Base-by-base conservation (phyloP, 2,888 invertebrate species). In the Rapana venosa region DNA sequence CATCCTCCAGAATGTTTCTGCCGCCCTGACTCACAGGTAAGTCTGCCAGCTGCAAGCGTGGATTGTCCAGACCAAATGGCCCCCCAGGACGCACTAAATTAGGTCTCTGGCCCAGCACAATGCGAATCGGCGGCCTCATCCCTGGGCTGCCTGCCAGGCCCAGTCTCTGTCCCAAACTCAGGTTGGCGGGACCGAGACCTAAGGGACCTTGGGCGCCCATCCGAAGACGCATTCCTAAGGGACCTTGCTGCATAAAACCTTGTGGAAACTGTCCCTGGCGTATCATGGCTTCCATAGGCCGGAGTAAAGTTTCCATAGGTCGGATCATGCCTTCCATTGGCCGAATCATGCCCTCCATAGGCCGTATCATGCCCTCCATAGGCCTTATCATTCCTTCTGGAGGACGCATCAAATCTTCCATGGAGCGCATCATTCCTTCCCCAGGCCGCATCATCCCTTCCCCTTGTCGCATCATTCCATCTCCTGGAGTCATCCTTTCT, bases 231-330 rank as follows among this genome's bases (percentile, higher is more conserved):
- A 89, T 70, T 11, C 85, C 85, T 85, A 89, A 32, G n/a, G 74
- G 47, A 11, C 74, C 90, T n/a, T 89, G 91, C 30, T 91, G 91
- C 91, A 92, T 92, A 58, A 91, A 88, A 35, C 91, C 90, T 35
- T 90, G 91, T 36, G 92, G 92, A 89, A 91, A 90, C n/a, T 77
- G 90, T 8, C 36, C 47, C 20, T 90, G 92, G 26, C 91, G 81
- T 87, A 91, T 91, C 47, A 88, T 89, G 47, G 88, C 89, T n/a
- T 90, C 81, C 36, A 36, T 22, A 47, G 81, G 81, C 11, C 81
- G 36, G 17, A 83, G 22, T 22, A 83, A 20, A 0, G 36, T 47
- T 83, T 83, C 81, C 22, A 36, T 5, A 6, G 81, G 81, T 26
- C 81, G 36, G 0, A 83, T 83, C 47, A 83, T 83, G 13, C 81